These are phyloP conservation scores for Nemotelus pantherinus DNA, from an alignment of 2,888 invertebrate genomes.

Conservation along the genomic window DNA sequence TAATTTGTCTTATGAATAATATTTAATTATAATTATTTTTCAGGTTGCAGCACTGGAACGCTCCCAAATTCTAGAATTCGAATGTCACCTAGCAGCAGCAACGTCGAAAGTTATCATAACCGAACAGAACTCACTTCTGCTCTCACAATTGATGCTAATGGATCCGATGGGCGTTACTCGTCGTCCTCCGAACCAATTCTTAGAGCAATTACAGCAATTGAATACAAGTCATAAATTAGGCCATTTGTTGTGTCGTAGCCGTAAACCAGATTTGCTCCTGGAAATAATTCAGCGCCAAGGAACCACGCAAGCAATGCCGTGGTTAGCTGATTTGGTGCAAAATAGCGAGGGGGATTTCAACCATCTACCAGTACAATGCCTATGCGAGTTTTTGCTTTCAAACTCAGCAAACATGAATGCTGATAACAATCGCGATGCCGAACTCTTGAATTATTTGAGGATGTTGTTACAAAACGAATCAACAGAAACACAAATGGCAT, in stretches of 20 bases:
- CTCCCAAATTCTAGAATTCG: slow-evolving; percentile 86
- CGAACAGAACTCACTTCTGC: slow-evolving; percentile 85
- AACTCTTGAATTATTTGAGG: slow-evolving; percentile 72
- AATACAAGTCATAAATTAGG: slow-evolving; percentile 85
- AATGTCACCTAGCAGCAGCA: slow-evolving; percentile 89
- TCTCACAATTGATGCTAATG: slow-evolving; percentile 85
- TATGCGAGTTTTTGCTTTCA: slow-evolving; percentile 92
- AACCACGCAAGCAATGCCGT: slow-evolving; percentile 94
- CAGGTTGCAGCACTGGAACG: slow-evolving; percentile 74
- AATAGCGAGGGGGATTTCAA: slow-evolving; percentile 81
- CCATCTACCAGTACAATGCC: slow-evolving; percentile 94
- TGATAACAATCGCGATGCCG: slow-evolving; percentile 74
- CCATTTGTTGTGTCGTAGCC: slow-evolving; percentile 85
- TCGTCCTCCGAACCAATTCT: slow-evolving; percentile 78
- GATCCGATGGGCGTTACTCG: slow-evolving; percentile 86
- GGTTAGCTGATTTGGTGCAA: slow-evolving; percentile 93
- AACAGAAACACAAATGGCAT: slow-evolving; percentile 72
- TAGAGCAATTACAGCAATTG: slow-evolving; percentile 82
- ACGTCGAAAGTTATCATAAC: slow-evolving; percentile 89
- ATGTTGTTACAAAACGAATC: slow-evolving; percentile 67
- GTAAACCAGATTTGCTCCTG: slow-evolving; percentile 90
- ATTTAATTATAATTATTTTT: slow-evolving; percentile 36
- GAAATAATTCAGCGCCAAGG: slow-evolving; percentile 92
- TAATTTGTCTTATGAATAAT: no score
- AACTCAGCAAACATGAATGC: slow-evolving; percentile 73